These are phyloP conservation scores for Ichneumon xanthorius DNA, from an alignment of 2,888 invertebrate genomes.

Conservation along the genomic window DNA sequence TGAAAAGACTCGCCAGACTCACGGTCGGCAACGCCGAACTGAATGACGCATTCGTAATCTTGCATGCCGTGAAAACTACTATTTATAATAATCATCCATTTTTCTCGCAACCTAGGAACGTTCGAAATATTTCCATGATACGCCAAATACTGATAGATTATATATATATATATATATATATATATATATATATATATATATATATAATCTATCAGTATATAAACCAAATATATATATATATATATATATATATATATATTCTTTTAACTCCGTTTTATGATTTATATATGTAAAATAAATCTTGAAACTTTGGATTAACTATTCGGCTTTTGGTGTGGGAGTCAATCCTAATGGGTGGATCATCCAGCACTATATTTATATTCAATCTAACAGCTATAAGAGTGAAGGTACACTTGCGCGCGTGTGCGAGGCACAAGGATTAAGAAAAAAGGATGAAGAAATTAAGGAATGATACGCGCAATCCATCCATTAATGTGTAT, in stretches of 20 bases:
- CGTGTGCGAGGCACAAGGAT: no score
- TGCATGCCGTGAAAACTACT: background rate
- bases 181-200: no score
- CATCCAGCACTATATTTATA: background rate
- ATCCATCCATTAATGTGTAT: background rate
- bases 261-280: background rate
- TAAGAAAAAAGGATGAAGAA: no score
- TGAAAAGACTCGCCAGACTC: conserved; percentile 31
- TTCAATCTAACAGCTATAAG: conserved; percentile 7
- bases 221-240: no score
- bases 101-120: no score
- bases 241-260: no score
- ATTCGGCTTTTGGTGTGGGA: no score
- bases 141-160: background rate
- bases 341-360: background rate
- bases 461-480: no score
- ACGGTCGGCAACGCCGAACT: conserved; percentile 20
- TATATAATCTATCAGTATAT: no score
- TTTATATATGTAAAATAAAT: background rate
- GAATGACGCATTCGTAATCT: conserved; percentile 30
- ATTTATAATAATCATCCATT: background rate
- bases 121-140: background rate
- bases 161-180: no score
- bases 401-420: no score
- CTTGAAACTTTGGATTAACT: background rate